Conservation (phyloP, 2,888 invertebrate species). For the Creontiades dilutus region DNA sequence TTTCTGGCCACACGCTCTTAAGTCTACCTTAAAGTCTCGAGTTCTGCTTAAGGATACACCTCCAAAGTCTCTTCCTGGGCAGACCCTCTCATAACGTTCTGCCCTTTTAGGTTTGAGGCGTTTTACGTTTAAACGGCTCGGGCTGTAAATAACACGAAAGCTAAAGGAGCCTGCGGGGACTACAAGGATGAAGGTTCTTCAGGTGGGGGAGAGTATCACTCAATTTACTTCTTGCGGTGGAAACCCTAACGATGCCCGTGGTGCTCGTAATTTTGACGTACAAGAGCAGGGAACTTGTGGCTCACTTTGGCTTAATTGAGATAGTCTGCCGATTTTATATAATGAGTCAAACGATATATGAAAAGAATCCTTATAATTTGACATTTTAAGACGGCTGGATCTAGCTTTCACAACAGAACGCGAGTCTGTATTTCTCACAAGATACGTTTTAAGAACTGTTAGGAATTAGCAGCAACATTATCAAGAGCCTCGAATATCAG, state of each 20-base stretch:
- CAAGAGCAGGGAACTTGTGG: not conserved
- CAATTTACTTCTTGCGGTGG: not conserved
- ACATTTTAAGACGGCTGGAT: no score
- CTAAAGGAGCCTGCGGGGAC: not conserved
- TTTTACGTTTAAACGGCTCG: not conserved
- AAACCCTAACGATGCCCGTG: not conserved
- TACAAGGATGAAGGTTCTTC: not conserved
- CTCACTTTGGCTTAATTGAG: no score
- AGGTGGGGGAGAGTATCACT: not conserved
- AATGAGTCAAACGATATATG: no score
- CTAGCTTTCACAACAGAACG: no score
- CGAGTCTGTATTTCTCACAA: no score
- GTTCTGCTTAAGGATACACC: not conserved
- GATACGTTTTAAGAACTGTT: no score
- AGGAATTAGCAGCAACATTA: no score
- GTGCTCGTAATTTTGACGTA: not conserved
- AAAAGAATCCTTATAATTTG: no score
- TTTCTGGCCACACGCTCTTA: not conserved
- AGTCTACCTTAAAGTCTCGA: not conserved
- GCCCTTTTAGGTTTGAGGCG: not conserved
- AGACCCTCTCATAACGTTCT: constrained; percentile 13
- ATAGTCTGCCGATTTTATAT: no score
- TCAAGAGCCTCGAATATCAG: no score
- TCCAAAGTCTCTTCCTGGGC: not conserved
- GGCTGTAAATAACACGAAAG: not conserved